These are phyloP conservation scores for Cyanoderma ruficeps DNA, from an alignment of 2,113 vertebrate genomes.

Conservation along the genomic window DNA sequence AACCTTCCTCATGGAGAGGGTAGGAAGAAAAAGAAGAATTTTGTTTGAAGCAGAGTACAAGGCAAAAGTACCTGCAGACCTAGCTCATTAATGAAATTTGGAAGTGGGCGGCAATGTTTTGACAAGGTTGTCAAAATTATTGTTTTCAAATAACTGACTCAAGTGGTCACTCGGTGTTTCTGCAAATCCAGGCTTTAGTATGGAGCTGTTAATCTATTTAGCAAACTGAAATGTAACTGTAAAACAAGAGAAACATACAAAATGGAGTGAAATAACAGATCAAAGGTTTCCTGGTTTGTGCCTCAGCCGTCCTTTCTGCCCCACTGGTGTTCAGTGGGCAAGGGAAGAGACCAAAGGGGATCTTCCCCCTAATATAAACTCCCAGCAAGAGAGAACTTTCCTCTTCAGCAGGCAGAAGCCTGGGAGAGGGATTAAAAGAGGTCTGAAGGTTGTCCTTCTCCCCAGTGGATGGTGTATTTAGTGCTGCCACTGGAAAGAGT, in stretches of 20 bases:
- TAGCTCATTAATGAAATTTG: neutral
- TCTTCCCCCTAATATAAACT: neutral
- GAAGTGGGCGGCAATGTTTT: neutral
- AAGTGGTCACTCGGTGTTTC: neutral
- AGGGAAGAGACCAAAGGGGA: neutral
- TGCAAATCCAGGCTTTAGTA: neutral
- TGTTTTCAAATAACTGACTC: neutral
- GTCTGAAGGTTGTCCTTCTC: neutral
- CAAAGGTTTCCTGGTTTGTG: neutral
- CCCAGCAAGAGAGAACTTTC: neutral
- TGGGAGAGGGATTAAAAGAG: neutral
- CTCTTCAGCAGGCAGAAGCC: neutral
- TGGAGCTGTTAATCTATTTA: neutral
- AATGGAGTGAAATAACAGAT: neutral
- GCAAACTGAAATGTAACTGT: neutral
- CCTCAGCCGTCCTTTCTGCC: neutral
- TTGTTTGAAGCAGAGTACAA: neutral
- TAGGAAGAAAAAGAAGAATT: neutral
- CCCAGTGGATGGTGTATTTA: neutral
- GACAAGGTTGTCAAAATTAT: neutral
- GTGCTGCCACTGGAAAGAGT: neutral
- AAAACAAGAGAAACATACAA: neutral
- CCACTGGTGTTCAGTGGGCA: neutral
- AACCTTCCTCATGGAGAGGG: fast-evolving
- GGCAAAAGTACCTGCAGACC: neutral